phyloP scores from a whole-genome alignment of 2,113 vertebrate species.

The Notechis scutatus region DNA sequence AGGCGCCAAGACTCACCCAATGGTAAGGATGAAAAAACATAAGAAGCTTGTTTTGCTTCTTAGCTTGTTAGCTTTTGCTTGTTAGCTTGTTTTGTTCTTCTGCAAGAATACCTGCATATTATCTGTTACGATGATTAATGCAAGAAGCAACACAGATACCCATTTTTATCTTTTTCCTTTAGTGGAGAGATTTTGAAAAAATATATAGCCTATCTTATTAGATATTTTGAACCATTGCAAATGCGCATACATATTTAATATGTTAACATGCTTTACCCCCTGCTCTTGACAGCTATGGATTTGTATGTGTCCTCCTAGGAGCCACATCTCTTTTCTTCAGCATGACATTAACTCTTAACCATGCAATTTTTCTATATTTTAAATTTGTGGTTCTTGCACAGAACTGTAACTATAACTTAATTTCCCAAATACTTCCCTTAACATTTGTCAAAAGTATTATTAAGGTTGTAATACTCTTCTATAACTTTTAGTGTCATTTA shows the following conservation, averaged over 20 bases:
- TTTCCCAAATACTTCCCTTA: not conserved
- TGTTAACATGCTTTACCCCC: not conserved
- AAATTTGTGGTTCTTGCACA: no score
- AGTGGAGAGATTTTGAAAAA: not conserved
- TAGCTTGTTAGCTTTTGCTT: not conserved
- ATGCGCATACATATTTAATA: not conserved
- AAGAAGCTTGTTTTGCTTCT: not conserved
- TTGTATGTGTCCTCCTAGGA: not conserved
- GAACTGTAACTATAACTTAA: not conserved
- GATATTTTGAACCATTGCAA: not conserved
- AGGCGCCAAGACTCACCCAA: not conserved
- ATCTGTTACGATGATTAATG: not conserved
- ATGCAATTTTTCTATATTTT: not conserved
- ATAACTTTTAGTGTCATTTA: not conserved
- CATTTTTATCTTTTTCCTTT: not conserved
- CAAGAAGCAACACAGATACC: not conserved
- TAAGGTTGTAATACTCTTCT: not conserved
- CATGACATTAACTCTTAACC: not conserved
- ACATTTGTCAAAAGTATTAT: not conserved
- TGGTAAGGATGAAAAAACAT: not conserved
- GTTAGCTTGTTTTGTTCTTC: not conserved
- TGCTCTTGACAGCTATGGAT: not conserved
- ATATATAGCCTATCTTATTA: not conserved
- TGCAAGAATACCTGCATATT: not conserved
- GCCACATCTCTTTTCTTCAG: not conserved